A percentile compares a stretch with the other conserved stretches of the same genome.
phyloP scores from a whole-genome alignment of 2,888 invertebrate genomes.

The Phragmatobia fuliginosa region DNA sequence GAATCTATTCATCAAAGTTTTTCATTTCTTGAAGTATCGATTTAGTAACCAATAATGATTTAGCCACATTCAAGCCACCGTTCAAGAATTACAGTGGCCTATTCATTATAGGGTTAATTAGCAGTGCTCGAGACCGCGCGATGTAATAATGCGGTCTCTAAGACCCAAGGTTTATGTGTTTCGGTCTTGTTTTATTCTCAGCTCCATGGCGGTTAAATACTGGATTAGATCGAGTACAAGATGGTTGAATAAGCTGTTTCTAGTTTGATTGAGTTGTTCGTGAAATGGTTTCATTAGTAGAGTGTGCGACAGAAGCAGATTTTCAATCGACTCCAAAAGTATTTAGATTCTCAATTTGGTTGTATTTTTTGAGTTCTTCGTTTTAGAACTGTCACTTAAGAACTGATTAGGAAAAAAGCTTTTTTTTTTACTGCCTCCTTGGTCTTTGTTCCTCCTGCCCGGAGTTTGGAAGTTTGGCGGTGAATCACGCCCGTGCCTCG shows the following conservation, averaged over 20 bases:
- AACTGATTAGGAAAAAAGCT: background rate
- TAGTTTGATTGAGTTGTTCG: slow-evolving; percentile 8
- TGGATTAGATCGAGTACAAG: slow-evolving; percentile 7
- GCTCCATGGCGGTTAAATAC: slow-evolving; percentile 10
- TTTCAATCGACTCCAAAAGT: background rate
- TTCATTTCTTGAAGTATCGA: too few relatives aligned
- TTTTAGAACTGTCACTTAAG: background rate
- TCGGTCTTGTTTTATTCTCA: slow-evolving; percentile 13
- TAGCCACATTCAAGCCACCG: too few relatives aligned
- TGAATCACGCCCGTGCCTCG: too few relatives aligned
- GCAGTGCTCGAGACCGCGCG: slow-evolving; percentile 12
- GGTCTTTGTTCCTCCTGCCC: too few relatives aligned
- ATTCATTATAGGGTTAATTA: slow-evolving; percentile 19
- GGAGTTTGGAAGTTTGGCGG: too few relatives aligned
- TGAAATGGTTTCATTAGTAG: background rate
- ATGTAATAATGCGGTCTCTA: slow-evolving; percentile 10
- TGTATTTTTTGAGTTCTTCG: background rate
- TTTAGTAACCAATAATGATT: too few relatives aligned
- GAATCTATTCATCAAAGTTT: too few relatives aligned
- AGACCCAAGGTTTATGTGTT: slow-evolving; percentile 17
- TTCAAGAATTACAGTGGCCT: too few relatives aligned
- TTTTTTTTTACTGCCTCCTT: too few relatives aligned
- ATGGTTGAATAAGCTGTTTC: slow-evolving; percentile 1
- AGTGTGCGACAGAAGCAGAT: background rate
- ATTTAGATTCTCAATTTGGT: background rate